Base-by-base conservation (phyloP, 2,113 vertebrate genomes). In the Rynchops niger region DNA sequence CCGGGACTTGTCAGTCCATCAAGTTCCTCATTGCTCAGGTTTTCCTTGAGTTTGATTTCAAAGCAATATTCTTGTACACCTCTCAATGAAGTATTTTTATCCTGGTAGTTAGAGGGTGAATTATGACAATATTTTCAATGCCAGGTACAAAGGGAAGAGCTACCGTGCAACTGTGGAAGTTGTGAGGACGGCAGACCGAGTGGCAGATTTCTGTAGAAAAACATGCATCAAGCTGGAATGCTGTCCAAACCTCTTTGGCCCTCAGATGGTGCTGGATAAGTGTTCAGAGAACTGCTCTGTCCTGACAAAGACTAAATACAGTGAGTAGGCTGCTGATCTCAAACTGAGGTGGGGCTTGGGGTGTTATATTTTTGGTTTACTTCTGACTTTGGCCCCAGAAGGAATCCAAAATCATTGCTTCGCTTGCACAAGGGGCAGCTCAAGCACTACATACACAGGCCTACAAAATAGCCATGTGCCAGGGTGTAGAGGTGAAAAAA, bases 301-400 rank as follows among this genome's bases (percentile, higher is more conserved):
- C 88, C 98, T 99, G 95, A 99, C 99, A 95, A 99, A 99, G 98
- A 99, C 99, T 84, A 99, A 99, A 98, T 99, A 99, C 98, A 99
- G 99, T 99, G 97, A 97, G 99, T 98, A 86, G 50, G 73, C 56
- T 4, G 7, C 66, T 26, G 22, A 40, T 59, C 50, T 42, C 42
- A 12, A 56, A 45, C 45, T 1, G 2, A 45, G 23, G 20, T 82
- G 58, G 62, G 34, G 22, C 25, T 79, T 63, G 47, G 73, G 43
- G 40, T 40, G 27, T 40, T 85, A 1, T 3, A 13, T 65, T 88
- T 63, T 63, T 72, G 38, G 15, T 12, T 91, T 79, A 74, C 15
- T 82, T 85, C 45, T 36, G 63, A 23, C 42, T 90, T 94, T 86
- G 62, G 32, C 23, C 92, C 12, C 30, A 53, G 40, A 58, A 86